Conservation (phyloP, 2,888 invertebrate genomes). For the Himalopsyche anomala region DNA sequence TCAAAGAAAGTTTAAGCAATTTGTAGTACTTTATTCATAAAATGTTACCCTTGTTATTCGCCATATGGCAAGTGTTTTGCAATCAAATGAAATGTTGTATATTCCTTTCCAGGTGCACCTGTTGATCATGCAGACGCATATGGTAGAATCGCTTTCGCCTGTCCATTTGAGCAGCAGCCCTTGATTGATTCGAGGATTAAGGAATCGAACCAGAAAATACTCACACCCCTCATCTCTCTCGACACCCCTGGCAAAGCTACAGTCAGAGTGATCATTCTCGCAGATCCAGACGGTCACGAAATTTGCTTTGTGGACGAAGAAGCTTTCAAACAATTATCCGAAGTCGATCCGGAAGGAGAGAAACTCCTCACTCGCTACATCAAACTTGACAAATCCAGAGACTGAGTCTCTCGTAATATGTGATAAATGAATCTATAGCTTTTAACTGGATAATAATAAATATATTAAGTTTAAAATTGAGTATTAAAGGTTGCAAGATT, state of each 20-base stretch:
- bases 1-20: too few species aligned
- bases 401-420: constrained; percentile 66
- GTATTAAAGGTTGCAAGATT: background rate
- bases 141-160: constrained; percentile 96
- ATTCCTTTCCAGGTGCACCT: constrained; percentile 73
- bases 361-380: constrained; percentile 87
- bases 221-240: constrained; percentile 93
- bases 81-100: background rate
- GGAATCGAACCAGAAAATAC: constrained; percentile 83
- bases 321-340: constrained; percentile 91
- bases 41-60: too few species aligned
- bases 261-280: constrained; percentile 96
- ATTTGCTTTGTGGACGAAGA: constrained; percentile 99
- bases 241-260: constrained; percentile 98
- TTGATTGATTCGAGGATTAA: constrained; percentile 85
- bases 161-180: constrained; percentile 87
- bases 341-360: constrained; percentile 90
- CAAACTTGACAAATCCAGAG: constrained; percentile 79
- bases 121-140: constrained; percentile 93
- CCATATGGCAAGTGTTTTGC: too few species aligned
- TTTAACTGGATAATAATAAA: background rate
- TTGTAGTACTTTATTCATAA: too few species aligned
- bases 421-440: constrained; percentile 54
- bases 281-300: constrained; percentile 98
- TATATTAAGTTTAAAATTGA: constrained; percentile 4